Base-by-base conservation (phyloP, 2,888 invertebrate genomes). In the Argynnis bischoffii region DNA sequence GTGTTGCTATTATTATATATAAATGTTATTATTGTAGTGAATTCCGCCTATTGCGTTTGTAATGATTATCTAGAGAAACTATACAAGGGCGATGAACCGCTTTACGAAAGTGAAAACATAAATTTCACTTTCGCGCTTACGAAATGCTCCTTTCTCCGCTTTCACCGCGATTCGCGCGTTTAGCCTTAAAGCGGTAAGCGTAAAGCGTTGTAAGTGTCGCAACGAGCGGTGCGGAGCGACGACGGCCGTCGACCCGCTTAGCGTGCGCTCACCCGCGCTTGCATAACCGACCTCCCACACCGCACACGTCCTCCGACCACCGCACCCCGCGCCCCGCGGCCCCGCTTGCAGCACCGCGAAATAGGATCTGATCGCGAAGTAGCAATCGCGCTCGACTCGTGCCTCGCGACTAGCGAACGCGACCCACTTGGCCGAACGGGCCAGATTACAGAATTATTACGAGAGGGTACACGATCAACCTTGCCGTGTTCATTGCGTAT, bases 221-320 rank as follows among this genome's bases (percentile, higher is more conserved):
- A 87, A 86, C 79, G 77, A 79, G 81, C 81, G 75, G 79, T 80
- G 82, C 82, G 81, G 79, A 79, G 84, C 81, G 77, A 78, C 81
- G 89, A 91, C 94, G 94, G 93, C 90, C 94, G 93, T 89, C 94
- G 94, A 94, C 94, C 94, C 89, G 94, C 93, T 94, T 94, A 93
- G 88, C 92, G 93, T 92, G 94, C 95, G 94, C 93, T 94, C 94
- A 94, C 94, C 92, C 85, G 88, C 88, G 88, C 90, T 91, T 92
- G 91, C 91, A 90, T 91, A 90, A 90, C 87, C 89, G 85, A 87
- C 87, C 86, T 84, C 86, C 85, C 85, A 83, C 85, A 76, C 78
- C 79, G 76, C 80, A 76, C 68, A 69, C 75, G 71, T 66, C 70
- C 21, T 73, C 68, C 71, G 72, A 67, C 72, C 63, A 69, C 18